phyloP scores from a whole-genome alignment of 2,888 invertebrate species.

The Amaurobius ferox region DNA sequence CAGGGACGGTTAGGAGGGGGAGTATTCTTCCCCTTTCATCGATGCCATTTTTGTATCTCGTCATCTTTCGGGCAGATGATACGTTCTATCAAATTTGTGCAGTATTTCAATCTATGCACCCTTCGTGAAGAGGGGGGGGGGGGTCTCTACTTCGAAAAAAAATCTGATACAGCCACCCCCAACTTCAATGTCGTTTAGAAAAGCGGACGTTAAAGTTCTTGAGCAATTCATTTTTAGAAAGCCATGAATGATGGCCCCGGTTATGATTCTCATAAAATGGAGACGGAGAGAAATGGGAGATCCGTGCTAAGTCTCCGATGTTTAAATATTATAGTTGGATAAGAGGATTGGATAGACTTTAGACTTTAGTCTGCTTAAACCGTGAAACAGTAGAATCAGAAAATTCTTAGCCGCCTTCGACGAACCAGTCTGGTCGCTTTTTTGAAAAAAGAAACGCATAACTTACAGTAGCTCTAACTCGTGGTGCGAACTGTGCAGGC shows the following conservation, averaged over 20 bases:
- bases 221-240: background rate
- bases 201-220: background rate
- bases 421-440: too few relatives aligned
- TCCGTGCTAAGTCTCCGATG: background rate
- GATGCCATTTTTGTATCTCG: slow-evolving; percentile 13
- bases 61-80: slow-evolving; percentile 1
- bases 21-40: slow-evolving; percentile 31
- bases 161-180: background rate
- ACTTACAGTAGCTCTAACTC: too few relatives aligned
- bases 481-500: too few relatives aligned
- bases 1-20: slow-evolving; percentile 7
- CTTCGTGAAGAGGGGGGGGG: background rate
- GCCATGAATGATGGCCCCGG: background rate
- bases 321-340: background rate
- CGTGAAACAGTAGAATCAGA: background rate
- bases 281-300: background rate
- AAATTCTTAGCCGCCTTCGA: too few relatives aligned
- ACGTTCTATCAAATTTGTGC: slow-evolving; percentile 9
- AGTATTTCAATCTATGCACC: slow-evolving; percentile 14
- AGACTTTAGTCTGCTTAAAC: background rate
- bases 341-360: background rate
- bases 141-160: background rate
- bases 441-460: too few relatives aligned
- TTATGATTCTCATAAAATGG: background rate
- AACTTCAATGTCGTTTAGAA: background rate